phyloP scores from a whole-genome alignment of 2,888 invertebrate species.

The Gymnoscelis rufifasciata region DNA sequence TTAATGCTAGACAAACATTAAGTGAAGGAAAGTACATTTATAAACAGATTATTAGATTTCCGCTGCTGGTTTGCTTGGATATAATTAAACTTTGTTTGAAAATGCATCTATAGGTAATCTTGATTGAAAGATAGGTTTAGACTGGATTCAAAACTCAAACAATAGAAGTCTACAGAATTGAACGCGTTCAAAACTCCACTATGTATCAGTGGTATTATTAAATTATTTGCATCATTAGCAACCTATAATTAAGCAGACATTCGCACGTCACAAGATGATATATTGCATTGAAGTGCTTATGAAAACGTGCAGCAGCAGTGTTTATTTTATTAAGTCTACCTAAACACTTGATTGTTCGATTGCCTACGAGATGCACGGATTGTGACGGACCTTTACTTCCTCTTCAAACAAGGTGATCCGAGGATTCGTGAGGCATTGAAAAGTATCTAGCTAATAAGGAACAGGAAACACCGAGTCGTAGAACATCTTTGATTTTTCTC shows the following conservation, averaged over 20 bases:
- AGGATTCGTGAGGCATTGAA: slow-evolving; percentile 35
- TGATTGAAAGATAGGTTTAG: too few relatives aligned
- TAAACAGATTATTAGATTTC: too few relatives aligned
- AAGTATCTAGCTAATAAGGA: slow-evolving; percentile 1
- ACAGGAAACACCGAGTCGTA: slow-evolving; percentile 11
- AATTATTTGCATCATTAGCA: neutral
- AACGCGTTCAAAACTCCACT: too few relatives aligned
- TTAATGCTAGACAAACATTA: too few relatives aligned
- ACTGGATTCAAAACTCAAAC: too few relatives aligned
- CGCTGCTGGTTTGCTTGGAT: too few relatives aligned
- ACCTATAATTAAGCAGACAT: neutral
- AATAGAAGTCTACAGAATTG: too few relatives aligned
- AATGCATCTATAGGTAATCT: too few relatives aligned
- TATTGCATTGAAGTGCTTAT: slow-evolving; percentile 5
- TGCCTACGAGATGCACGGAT: slow-evolving; percentile 37
- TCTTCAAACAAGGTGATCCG: slow-evolving; percentile 39
- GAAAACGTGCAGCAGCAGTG: slow-evolving; percentile 38
- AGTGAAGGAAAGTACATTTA: too few relatives aligned
- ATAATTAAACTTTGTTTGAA: too few relatives aligned
- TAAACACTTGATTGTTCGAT: slow-evolving; percentile 43
- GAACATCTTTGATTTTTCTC: neutral
- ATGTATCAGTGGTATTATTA: too few relatives aligned
- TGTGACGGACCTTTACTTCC: slow-evolving; percentile 34
- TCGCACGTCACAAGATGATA: neutral
- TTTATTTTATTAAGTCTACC: slow-evolving; percentile 44